A percentile compares a stretch with the other conserved stretches of the same genome.
Conservation (phyloP, 2,888 invertebrate species). For the Clepsis dumicolana region DNA sequence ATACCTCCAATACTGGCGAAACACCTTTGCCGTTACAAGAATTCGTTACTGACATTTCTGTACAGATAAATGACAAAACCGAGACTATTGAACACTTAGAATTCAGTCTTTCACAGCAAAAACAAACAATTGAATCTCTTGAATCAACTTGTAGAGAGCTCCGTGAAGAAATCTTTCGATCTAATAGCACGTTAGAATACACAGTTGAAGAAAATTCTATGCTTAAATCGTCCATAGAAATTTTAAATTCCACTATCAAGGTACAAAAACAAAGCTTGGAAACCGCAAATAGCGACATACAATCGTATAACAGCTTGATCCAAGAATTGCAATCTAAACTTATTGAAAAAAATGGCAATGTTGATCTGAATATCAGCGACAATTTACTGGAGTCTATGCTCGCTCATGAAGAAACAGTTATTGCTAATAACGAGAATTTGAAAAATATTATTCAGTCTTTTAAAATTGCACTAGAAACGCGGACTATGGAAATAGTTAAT, state of each 20-base stretch:
- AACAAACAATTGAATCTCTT: slow-evolving; percentile 61
- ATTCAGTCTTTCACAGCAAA: slow-evolving; percentile 59
- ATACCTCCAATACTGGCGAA: slow-evolving; percentile 54
- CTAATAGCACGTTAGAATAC: slow-evolving; percentile 58
- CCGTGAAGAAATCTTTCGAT: slow-evolving; percentile 55
- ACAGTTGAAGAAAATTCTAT: slow-evolving; percentile 65
- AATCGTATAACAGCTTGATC: slow-evolving; percentile 66
- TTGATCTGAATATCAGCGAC: slow-evolving; percentile 57
- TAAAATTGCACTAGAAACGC: slow-evolving; percentile 60
- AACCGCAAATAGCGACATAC: slow-evolving; percentile 61
- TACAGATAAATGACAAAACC: slow-evolving; percentile 61
- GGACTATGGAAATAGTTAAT: slow-evolving; percentile 64
- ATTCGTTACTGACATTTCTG: slow-evolving; percentile 57
- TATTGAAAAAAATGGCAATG: slow-evolving; percentile 55
- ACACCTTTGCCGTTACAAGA: slow-evolving; percentile 51
- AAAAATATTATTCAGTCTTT: slow-evolving; percentile 71
- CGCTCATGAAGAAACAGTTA: slow-evolving; percentile 68
- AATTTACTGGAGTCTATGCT: slow-evolving; percentile 65
- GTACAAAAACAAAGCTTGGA: slow-evolving; percentile 63
- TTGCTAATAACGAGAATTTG: slow-evolving; percentile 76
- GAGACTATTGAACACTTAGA: slow-evolving; percentile 64
- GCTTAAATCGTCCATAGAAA: slow-evolving; percentile 65
- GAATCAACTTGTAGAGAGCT: slow-evolving; percentile 64
- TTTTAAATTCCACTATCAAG: slow-evolving; percentile 65
- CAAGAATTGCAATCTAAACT: slow-evolving; percentile 70